Conservation (phyloP, 2,888 invertebrate genomes). For the Tenthredo notha region DNA sequence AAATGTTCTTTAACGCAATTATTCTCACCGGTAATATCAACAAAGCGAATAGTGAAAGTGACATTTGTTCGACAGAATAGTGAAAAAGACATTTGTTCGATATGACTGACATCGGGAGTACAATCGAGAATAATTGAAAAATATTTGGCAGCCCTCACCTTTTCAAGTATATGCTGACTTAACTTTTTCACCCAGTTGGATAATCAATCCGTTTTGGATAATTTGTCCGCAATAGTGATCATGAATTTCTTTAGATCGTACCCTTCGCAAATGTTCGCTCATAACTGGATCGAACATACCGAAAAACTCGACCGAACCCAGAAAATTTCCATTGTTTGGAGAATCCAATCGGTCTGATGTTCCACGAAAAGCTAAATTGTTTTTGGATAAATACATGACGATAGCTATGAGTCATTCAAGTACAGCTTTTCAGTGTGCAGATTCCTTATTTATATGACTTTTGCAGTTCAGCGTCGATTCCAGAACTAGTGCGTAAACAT, state of each 20-base stretch:
- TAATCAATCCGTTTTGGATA: conserved; percentile 53
- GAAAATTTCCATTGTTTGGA: conserved; percentile 60
- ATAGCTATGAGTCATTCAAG: conserved; percentile 59
- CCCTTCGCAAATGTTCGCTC: conserved; percentile 53
- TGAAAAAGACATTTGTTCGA: conserved; percentile 58
- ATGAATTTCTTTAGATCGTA: conserved; percentile 51
- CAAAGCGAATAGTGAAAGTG: conserved; percentile 57
- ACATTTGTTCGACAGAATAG: too few species aligned
- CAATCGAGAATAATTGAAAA: conserved; percentile 59
- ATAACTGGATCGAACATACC: conserved; percentile 55
- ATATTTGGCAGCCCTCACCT: conserved; percentile 55
- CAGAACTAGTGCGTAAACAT: conserved; percentile 17
- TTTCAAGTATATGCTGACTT: conserved; percentile 46
- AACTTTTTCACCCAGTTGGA: conserved; percentile 49
- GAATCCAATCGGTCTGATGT: conserved; percentile 54
- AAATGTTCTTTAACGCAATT: conserved; percentile 56
- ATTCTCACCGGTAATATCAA: conserved; percentile 52
- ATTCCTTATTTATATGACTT: conserved; percentile 56
- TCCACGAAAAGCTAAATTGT: conserved; percentile 59
- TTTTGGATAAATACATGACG: conserved; percentile 54
- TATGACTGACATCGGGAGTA: conserved; percentile 59
- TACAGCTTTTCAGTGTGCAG: conserved; percentile 55
- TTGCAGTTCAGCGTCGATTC: conserved; percentile 54
- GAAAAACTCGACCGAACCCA: conserved; percentile 56
- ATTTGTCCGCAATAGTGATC: conserved; percentile 55